Evolutionary conservation across 1,140 invertebrate genomes (phyloP).

Genomic region (Drosophila pruinosa): DNA sequence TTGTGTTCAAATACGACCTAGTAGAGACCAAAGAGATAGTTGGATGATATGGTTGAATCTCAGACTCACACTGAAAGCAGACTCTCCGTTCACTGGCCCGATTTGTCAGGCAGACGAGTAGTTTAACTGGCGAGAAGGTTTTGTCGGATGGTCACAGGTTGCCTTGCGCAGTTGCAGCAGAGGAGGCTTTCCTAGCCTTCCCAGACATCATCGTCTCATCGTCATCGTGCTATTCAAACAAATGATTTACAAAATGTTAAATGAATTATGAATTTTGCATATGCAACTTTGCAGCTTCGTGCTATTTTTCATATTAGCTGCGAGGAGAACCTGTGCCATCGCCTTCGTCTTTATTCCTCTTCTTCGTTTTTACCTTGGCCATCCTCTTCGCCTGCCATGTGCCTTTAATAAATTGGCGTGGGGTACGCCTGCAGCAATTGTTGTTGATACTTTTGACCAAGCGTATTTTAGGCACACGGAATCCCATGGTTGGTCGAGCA

Average conservation of each 20-base stretch:
- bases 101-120: conserved; percentile 79
- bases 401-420: conserved; percentile 80
- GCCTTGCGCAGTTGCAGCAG: conserved; percentile 1
- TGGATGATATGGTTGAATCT: background rate
- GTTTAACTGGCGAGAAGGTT: conserved; percentile 60
- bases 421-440: conserved; percentile 66
- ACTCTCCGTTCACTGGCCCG: conserved; percentile 30
- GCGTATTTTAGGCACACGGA: conserved; percentile 1
- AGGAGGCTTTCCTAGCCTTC: conserved; percentile 22
- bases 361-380: conserved; percentile 20
- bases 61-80: background rate
- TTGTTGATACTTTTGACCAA: conserved; percentile 12
- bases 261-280: conserved; percentile 82
- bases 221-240: conserved; percentile 82
- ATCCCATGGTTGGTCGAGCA: conserved; percentile 20
- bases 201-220: conserved; percentile 44
- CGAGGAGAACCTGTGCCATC: conserved; percentile 22
- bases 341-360: background rate
- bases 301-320: conserved; percentile 72
- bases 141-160: conserved; percentile 13
- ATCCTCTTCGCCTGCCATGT: conserved; percentile 10
- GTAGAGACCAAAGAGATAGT: conserved; percentile 12
- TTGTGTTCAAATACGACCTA: conserved; percentile 49
- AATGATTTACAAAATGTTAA: conserved; percentile 82
- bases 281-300: conserved; percentile 61